Conservation (phyloP, 2,113 vertebrate species). For the Bettongia penicillata region DNA sequence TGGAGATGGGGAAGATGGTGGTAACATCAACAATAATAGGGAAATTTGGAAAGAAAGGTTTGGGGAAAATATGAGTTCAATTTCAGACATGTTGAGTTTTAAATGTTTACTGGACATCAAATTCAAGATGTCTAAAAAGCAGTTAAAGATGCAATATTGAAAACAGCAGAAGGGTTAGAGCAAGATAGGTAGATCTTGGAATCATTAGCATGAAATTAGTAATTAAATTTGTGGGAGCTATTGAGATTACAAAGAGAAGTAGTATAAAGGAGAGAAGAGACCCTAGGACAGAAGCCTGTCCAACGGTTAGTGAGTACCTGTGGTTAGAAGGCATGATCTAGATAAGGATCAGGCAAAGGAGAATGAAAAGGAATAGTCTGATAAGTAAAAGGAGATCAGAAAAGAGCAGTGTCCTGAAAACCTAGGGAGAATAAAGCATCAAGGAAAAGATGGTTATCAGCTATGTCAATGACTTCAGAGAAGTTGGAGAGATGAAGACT, state of each 20-base stretch:
- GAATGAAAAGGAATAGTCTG: no score
- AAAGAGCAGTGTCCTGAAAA: no score
- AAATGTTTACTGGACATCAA: neutral
- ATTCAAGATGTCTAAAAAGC: neutral
- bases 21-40: neutral
- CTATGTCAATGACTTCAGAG: no score
- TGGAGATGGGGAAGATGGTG: neutral
- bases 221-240: neutral
- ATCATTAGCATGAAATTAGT: neutral
- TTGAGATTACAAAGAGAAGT: neutral
- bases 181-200: neutral
- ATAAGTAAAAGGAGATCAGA: no score
- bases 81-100: neutral
- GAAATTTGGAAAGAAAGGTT: neutral
- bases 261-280: neutral
- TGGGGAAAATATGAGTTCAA: neutral
- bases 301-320: neutral
- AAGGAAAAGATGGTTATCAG: no score
- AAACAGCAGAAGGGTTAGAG: neutral
- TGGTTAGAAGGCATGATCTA: neutral
- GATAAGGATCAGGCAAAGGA: no score
- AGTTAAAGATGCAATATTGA: neutral
- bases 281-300: neutral
- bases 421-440: no score
- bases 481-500: no score